Percentiles rank a stretch among this genome's conserved stretches.
Conservation (phyloP, 2,113 vertebrate species). For the Neodon shergylaensis region DNA sequence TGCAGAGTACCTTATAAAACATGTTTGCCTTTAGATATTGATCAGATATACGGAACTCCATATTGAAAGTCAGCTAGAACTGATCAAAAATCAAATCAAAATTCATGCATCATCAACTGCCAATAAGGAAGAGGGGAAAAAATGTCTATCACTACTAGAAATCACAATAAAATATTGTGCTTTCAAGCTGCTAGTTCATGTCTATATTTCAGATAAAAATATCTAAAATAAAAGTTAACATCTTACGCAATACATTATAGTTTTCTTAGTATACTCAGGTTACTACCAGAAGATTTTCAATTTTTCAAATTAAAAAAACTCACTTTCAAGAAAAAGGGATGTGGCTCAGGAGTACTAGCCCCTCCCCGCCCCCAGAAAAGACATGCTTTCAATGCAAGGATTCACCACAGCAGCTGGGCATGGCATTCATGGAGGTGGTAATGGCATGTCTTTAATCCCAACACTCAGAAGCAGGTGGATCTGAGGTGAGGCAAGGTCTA, state of each 20-base stretch:
- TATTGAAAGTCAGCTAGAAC: constrained; percentile 14
- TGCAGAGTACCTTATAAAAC: not conserved
- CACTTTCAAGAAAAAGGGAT: not conserved
- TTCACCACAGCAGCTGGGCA: not conserved
- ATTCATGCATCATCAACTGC: not conserved
- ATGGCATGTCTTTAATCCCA: not conserved
- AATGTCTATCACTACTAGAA: constrained; percentile 30
- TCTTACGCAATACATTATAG: not conserved
- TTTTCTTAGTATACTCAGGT: not conserved
- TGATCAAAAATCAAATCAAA: constrained; percentile 36
- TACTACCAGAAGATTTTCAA: constrained; percentile 25
- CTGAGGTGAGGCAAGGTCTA: not conserved
- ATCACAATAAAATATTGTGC: not conserved
- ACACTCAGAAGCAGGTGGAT: not conserved
- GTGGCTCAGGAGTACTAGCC: not conserved
- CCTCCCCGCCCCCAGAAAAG: not conserved
- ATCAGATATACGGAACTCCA: not conserved
- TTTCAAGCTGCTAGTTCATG: not conserved
- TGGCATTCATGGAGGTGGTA: not conserved
- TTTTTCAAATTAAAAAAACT: constrained; percentile 43
- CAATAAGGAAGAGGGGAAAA: not conserved
- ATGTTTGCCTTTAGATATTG: not conserved
- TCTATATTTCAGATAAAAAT: constrained; percentile 45
- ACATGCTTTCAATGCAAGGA: not conserved
- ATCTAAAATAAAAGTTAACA: not conserved